Base-by-base conservation (phyloP, 2,113 vertebrate genomes). In the Albula goreensis region DNA sequence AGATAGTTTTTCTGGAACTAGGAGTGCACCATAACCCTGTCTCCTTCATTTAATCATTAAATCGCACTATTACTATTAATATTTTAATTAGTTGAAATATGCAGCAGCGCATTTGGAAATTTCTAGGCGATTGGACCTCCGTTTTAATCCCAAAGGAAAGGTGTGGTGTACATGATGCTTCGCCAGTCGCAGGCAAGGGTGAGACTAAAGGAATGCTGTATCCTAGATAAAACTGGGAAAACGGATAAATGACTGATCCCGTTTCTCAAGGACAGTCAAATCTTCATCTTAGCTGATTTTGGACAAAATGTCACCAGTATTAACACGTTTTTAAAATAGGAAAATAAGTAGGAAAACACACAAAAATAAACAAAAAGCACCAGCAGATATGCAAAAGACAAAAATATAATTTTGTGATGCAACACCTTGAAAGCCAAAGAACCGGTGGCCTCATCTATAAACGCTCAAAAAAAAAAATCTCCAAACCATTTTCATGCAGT, bases 81-180 rank as follows among this genome's bases (percentile, higher is more conserved):
- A 90, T 82, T 89, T 81, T 93, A 94, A 95, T 95, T 91, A 93
- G 92, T 88, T 84, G 88, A 90, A 90, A 87, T 83, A 78, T 85
- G 86, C 91, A 92, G 50, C 1, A 80, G 91, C 88, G 86, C 89
- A 74, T 63, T 85, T 88, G 87, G 78, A 81, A 90, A 78, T 90
- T 92, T 90, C 91, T 83, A 86, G 93, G 86, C 88, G 88, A 90
- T 91, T 93, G 83, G 81, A 86, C 50, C 85, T 70, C 63, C 50
- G 82, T 88, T 87, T 80, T 90, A 81, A 87, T 85, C 85, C 85
- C 89, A 13, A 10, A 80, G 90, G 92, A 90, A 88, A 91, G 88
- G 89, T 41, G 51, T 90, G 86, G 90, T 12, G 53, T 86, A 89
- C 87, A 13, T 74, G 51, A 74, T 10, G n/a, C 17, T 74, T n/a